A percentile compares a stretch with the other conserved stretches of the same genome.
These are phyloP conservation scores for Cynopterus sphinx DNA, from an alignment of 2,797 vertebrate species.

Conservation along the genomic window DNA sequence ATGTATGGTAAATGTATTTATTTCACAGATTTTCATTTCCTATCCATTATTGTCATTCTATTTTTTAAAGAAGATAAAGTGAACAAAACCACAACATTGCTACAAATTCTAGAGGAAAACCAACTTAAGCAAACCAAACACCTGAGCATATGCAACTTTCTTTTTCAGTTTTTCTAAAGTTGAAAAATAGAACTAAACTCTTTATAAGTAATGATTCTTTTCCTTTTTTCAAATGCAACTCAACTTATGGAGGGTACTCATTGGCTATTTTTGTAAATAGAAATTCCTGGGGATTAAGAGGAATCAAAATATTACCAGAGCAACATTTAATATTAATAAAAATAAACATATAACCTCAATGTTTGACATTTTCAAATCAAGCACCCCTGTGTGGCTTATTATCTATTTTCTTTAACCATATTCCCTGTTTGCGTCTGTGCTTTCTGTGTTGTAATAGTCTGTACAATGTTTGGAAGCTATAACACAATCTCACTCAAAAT, in stretches of 20 bases:
- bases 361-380: neutral
- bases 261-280: neutral
- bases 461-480: slow-evolving; percentile 32
- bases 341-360: neutral
- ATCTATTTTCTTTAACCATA: neutral
- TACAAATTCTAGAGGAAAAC: neutral
- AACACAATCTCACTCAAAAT: slow-evolving; percentile 9
- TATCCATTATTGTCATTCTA: neutral
- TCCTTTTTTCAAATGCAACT: neutral
- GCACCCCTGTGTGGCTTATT: neutral
- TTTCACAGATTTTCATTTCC: neutral
- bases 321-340: slow-evolving; percentile 39
- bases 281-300: neutral
- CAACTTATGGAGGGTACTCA: neutral
- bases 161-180: neutral
- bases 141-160: neutral
- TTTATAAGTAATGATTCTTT: neutral
- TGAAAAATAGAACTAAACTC: neutral
- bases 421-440: slow-evolving; percentile 10
- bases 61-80: neutral
- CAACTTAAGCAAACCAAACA: neutral
- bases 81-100: neutral
- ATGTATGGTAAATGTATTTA: neutral
- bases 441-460: neutral
- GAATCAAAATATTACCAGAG: neutral